phyloP scores from a whole-genome alignment of 2,797 vertebrate genomes.

The Octomys mimax region DNA sequence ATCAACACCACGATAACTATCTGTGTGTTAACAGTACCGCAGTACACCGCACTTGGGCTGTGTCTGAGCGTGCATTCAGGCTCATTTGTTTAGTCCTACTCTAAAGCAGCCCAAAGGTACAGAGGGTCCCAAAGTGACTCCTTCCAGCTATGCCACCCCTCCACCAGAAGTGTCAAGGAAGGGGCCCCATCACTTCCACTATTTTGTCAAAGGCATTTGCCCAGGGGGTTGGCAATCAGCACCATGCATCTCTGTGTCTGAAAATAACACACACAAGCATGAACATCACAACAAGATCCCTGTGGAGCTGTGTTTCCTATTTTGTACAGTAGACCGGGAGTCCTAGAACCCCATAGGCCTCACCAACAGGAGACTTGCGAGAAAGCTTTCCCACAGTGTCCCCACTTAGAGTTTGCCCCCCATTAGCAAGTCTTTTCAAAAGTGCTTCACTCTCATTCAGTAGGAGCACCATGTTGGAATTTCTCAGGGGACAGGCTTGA shows the following conservation, averaged over 20 bases:
- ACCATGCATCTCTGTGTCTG: background rate
- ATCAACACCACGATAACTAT: conserved; percentile 48
- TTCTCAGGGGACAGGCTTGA: background rate
- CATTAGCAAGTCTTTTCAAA: background rate
- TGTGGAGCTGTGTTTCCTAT: background rate
- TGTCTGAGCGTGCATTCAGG: background rate
- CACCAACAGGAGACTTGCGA: background rate
- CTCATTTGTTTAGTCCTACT: conserved; percentile 30
- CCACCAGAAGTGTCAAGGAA: background rate
- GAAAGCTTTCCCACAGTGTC: background rate
- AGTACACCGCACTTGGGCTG: background rate
- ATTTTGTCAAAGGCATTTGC: background rate
- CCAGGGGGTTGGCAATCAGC: background rate
- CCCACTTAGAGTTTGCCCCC: background rate
- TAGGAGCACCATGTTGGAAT: background rate
- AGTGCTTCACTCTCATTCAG: background rate
- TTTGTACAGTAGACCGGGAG: background rate
- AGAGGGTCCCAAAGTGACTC: background rate
- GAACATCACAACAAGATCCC: background rate
- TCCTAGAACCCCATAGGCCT: background rate
- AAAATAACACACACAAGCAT: background rate
- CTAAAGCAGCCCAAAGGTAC: background rate
- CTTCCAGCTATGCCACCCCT: background rate
- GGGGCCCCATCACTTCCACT: background rate
- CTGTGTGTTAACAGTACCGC: conserved; percentile 13